Evolutionary conservation across 2,888 invertebrate species (phyloP).

Genomic region (Sepioteuthis lessoniana): DNA sequence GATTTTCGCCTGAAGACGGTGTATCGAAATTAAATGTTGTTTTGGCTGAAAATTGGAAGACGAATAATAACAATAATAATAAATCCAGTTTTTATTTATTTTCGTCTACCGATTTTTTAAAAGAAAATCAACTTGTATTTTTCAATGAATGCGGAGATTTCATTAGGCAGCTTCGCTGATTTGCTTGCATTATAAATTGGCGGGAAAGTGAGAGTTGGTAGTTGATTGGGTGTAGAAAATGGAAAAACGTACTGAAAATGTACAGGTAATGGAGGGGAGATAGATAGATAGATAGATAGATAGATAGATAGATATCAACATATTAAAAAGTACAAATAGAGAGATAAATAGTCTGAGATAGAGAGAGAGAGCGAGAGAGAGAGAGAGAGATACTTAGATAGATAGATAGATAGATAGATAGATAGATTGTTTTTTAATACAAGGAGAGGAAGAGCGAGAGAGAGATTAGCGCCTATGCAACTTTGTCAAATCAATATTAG

Average conservation of each 20-base stretch:
- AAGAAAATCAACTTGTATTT: background rate
- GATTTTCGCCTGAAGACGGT: constrained; percentile 2
- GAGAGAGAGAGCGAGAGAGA: too few species aligned
- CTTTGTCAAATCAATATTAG: too few species aligned
- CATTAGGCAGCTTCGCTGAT: background rate
- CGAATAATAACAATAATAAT: constrained; percentile 10
- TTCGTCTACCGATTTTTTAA: constrained; percentile 5
- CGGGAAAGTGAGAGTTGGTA: background rate
- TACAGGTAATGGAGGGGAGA: background rate
- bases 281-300: background rate
- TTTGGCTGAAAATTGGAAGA: constrained; percentile 5
- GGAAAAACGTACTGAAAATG: background rate
- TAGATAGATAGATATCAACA: background rate
- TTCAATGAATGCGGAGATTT: background rate
- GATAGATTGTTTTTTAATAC: too few species aligned
- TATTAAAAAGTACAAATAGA: background rate
- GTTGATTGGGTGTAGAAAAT: too few species aligned
- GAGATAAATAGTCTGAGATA: background rate
- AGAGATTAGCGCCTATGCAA: too few species aligned
- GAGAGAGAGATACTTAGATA: too few species aligned
- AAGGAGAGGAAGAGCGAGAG: too few species aligned
- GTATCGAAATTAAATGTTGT: constrained; percentile 43
- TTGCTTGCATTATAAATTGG: background rate
- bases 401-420: too few species aligned
- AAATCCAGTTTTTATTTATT: constrained; percentile 33